Evolutionary conservation across 1,140 invertebrate species (phyloP), one percentile per base, ranked within the genome.

Genomic region (Microplitis demolitor): DNA sequence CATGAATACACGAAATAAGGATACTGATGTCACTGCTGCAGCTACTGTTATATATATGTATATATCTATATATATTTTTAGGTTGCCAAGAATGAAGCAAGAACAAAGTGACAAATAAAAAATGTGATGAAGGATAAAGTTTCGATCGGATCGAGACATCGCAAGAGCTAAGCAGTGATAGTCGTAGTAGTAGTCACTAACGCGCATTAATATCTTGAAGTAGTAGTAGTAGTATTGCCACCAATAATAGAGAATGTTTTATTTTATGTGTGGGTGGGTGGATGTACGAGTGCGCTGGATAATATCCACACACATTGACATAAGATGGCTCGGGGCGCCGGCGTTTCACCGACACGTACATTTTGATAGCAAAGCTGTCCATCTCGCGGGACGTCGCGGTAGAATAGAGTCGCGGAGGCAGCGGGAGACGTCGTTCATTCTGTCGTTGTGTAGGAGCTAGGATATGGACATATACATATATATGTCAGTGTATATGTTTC

Each of bases 301-400:
- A 14, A 35, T 51, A 34, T 54, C 11, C 34, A 14, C 58, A 24
- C 54, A 54, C 45, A 31, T 66, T 24, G 13, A 54, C 39, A 63
- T 75, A 60, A 72, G 66, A 72, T 79, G 74, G 77, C 75, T 79
- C 75, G 77, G 76, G 76, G 78, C 72, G 73, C 76, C 76, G 74
- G 76, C 68, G 56, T 64, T 71, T 71, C 63, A 71, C 68, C 73
- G 64, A 66, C 68, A 71, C 64, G 68, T 74, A 74, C 72, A 74
- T 72, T 75, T 74, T 69, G 69, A 71, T 71, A 71, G 69, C 78
- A 76, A 78, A 76, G 76, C 81, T 83, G 80, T 83, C 81, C 81
- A 83, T 83, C 81, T 83, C 81, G 78, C 79, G 73, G 79, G 76
- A 82, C 81, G 79, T 82, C 80, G 77, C 78, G 78, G 80, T 80